Percentiles rank a stretch among this genome's conserved stretches.
Evolutionary conservation across 35 echinoderm and acorn worm species (phyloP).

Genomic region (Apostichopus parvimensis): DNA sequence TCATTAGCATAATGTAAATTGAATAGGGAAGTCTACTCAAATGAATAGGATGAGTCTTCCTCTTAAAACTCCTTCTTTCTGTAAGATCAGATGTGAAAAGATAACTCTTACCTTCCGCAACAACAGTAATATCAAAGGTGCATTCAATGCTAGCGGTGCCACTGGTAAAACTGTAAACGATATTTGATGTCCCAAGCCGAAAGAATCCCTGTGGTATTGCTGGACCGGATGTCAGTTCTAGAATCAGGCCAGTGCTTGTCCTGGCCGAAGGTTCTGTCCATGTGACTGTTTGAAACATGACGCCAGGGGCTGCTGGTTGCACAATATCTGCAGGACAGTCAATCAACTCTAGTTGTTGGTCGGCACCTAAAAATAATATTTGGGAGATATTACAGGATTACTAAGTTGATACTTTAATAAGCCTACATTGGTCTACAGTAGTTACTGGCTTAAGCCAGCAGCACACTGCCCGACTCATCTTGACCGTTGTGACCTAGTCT

Average conservation of each 20-base stretch:
- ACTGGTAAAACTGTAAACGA: constrained; percentile 30
- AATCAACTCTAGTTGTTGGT: not conserved
- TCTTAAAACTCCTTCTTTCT: too few species aligned
- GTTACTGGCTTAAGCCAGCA: too few species aligned
- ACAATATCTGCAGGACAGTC: not conserved
- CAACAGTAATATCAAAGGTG: constrained; percentile 3
- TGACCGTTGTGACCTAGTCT: too few species aligned
- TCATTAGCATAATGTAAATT: too few species aligned
- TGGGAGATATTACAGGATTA: too few species aligned
- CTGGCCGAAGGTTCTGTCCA: constrained; percentile 30
- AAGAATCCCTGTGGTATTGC: constrained; percentile 4
- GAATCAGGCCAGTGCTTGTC: not conserved
- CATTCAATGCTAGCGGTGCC: not conserved
- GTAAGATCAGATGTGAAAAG: too few species aligned
- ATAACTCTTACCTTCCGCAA: not conserved
- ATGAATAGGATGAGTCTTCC: too few species aligned
- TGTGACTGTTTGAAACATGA: not conserved
- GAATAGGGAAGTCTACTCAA: too few species aligned
- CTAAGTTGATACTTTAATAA: too few species aligned
- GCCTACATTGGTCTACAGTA: too few species aligned
- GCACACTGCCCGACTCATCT: too few species aligned
- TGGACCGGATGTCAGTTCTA: not conserved
- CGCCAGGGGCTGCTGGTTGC: not conserved
- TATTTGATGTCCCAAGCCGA: not conserved
- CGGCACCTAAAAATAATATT: too few species aligned